Conservation (phyloP, 2,113 vertebrate species). For the Lucifuga dentata region DNA sequence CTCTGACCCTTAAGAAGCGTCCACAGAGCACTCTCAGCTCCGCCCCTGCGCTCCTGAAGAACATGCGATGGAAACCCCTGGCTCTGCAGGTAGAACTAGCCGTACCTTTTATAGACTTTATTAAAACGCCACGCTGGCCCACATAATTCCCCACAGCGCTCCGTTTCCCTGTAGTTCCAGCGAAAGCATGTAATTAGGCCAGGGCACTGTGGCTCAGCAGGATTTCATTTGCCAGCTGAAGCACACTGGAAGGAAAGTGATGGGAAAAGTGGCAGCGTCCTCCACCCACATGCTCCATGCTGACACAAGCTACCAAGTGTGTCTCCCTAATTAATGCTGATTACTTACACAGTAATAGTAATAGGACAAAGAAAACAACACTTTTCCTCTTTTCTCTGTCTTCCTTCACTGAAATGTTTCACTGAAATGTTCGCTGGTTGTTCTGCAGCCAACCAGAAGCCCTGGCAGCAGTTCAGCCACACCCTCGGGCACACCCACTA, state of each 20-base stretch:
- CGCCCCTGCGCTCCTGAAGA: conserved; percentile 85
- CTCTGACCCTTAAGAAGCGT: conserved; percentile 83
- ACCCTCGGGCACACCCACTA: conserved; percentile 95
- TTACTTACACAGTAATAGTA: conserved; percentile 40
- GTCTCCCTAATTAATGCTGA: conserved; percentile 45
- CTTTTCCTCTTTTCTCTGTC: conserved; percentile 69
- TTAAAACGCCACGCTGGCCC: conserved; percentile 58
- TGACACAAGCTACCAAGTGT: conserved; percentile 23
- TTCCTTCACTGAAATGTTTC: too few species aligned
- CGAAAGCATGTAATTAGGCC: conserved; percentile 73
- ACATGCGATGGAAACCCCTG: conserved; percentile 87
- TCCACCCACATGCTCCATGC: conserved; percentile 38
- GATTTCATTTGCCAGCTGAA: conserved; percentile 53
- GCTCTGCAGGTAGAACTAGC: conserved; percentile 79
- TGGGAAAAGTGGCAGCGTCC: conserved; percentile 20
- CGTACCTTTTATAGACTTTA: conserved; percentile 67
- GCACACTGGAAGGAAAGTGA: conserved; percentile 24
- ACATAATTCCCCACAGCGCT: conserved; percentile 52
- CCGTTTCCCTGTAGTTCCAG: conserved; percentile 44
- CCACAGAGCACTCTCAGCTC: conserved; percentile 86
- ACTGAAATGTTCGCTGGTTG: too few species aligned
- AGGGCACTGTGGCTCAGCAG: conserved; percentile 54
- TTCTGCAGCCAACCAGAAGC: conserved; percentile 92
- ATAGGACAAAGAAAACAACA: too few species aligned
- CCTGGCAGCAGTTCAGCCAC: conserved; percentile 96